Evolutionary conservation across 2,888 invertebrate species (phyloP), one percentile per base, ranked within the genome.

Genomic region (Ochropacha duplaris): DNA sequence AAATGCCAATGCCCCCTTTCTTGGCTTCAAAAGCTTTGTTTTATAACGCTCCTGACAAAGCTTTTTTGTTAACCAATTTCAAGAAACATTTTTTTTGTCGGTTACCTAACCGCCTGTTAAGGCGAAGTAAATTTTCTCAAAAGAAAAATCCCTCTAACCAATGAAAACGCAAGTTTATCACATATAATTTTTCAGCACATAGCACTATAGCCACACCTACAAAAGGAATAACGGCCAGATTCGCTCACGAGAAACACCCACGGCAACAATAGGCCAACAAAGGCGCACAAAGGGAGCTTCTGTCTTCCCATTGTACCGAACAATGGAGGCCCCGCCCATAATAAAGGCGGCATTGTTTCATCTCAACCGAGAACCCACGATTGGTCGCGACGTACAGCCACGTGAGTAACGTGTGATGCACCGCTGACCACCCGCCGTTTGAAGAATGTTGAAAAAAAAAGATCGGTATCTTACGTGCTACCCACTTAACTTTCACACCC

Each of bases 301-400:
- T 86, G 83, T 90, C 92, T 87, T 90, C 87, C 92, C 81, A 91
- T 92, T 92, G 92, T 92, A 64, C 84, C 71, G 72, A 74, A 92
- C 92, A 92, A 92, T 66, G 77, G 67, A 72, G 60, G 83, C 89
- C 81, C 70, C 88, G 87, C 90, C 92, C 85, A 70, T 73, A 76
- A 81, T 85, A 84, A 83, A 83, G 76, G 78, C 86, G 83, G 89
- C 79, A 68, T 92, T 92, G 92, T 92, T 90, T 92, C 89, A 92
- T 90, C 87, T 81, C 70, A 66, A 70, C 70, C 66, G 61, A 66
- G 63, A 61, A 58, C 59, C 61, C 65, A 69, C 73, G 72, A 91
- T 91, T 92, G 92, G 92, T 65, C 56, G 79, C 79, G 77, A 81
- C 61, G 60, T 19, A 59, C 49, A 49, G 54, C 44, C 58, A 58